Base-by-base conservation (phyloP, 2,888 invertebrate species). In the Clostera curtula region DNA sequence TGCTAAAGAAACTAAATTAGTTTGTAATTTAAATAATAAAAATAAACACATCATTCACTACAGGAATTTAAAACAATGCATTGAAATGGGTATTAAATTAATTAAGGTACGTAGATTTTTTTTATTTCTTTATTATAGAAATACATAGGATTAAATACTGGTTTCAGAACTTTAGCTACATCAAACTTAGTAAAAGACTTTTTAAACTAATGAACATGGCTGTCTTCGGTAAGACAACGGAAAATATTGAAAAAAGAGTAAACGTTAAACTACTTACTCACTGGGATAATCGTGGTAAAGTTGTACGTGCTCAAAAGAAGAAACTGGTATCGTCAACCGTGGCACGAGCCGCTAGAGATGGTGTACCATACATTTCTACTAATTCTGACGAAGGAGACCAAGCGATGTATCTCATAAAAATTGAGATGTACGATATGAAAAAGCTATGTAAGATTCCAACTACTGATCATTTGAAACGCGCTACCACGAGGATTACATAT, bases 121-220 rank as follows among this genome's bases (percentile, higher is more conserved):
- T 23, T 29, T 27, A 19, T 71, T 70, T 41, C 40, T 58, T 72
- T 63, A 59, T 33, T 69, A 6, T 45, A 64, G 38, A 26, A 38
- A 27, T 70, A 70, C 32, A 67, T 71, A 19, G 57, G 66, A 17
- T 33, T 66, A 28, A 76, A 74, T 43, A 69, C 59, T 3, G 24
- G 53, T 19, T 25, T 62, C 13, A 27, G 66, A 28, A 54, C 42
- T 12, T 16, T 27, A 23, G 44, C 64, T 2, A 43, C 6, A 12
- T 56, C 53, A 17, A 47, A 57, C 8, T 71, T 65, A 41, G 55
- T 68, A 37, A 68, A 66, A 51, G 56, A 66, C 37, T 58, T 63
- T 30, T 70, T 43, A 29, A 70, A 74, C 38, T 36, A n/a, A n/a
- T n/a, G n/a, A n/a, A n/a, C n/a, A n/a, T n/a, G n/a, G n/a, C n/a